Percentiles rank a stretch among this genome's conserved stretches.
Evolutionary conservation across 92 coral and sea anemone species (phyloP).

Genomic region (Scolanthus callimorphus): DNA sequence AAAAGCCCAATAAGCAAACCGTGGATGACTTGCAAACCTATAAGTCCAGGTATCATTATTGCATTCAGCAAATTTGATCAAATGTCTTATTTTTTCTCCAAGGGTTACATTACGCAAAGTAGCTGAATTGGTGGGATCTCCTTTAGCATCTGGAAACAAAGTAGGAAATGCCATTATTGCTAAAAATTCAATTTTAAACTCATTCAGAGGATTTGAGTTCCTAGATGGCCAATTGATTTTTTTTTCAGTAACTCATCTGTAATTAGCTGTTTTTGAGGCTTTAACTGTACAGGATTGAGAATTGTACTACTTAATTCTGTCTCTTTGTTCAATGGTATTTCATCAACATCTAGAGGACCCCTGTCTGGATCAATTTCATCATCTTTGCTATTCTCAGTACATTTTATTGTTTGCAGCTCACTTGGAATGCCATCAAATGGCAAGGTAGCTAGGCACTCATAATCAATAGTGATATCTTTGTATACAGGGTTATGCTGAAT

Average conservation of each 20-base stretch:
- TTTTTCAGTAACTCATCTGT: conserved; percentile 40
- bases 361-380: conserved; percentile 52
- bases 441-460: conserved; percentile 31
- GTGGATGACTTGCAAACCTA: conserved; percentile 62
- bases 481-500: too few species aligned
- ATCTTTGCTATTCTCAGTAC: conserved; percentile 27
- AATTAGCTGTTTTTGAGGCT: conserved; percentile 48
- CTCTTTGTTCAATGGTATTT: conserved; percentile 43
- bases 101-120: conserved; percentile 33
- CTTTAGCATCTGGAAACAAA: conserved; percentile 60
- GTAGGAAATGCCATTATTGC: conserved; percentile 82
- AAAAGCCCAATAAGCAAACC: conserved; percentile 74
- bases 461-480: conserved; percentile 55
- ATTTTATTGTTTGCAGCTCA: conserved; percentile 30
- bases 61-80: conserved; percentile 56
- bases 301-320: too few species aligned
- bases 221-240: conserved; percentile 43
- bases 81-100: conserved; percentile 53
- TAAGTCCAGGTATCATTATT: conserved; percentile 45
- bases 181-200: conserved; percentile 49
- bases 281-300: conserved; percentile 30
- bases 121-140: conserved; percentile 70
- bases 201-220: conserved; percentile 36
- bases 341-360: conserved; percentile 50
- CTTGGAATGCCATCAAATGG: conserved; percentile 51